These are phyloP conservation scores for Drosophila murphyi DNA, from an alignment of 1,140 invertebrate species.

Conservation along the genomic window DNA sequence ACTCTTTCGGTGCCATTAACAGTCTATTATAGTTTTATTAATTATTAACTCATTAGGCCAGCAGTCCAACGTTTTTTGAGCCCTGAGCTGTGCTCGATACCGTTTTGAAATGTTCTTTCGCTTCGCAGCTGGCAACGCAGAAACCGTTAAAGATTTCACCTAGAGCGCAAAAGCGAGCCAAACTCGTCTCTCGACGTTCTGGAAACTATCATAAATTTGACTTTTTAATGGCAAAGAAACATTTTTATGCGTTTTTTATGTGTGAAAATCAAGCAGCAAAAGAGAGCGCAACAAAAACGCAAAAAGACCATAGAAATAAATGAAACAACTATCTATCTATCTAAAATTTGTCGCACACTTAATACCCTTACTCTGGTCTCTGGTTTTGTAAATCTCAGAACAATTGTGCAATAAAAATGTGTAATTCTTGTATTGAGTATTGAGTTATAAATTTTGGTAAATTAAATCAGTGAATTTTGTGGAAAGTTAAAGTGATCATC, in stretches of 20 bases:
- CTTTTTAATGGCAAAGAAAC: conserved; percentile 80
- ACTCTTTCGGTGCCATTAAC: conserved; percentile 38
- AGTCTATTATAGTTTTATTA: conserved; percentile 45
- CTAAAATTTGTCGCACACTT: not conserved
- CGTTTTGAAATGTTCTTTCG: conserved; percentile 45
- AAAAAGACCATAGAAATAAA: conserved; percentile 45
- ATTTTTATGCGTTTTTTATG: conserved; percentile 75
- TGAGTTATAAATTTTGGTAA: too few species aligned
- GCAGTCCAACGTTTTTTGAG: conserved; percentile 5
- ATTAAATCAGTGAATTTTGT: too few species aligned
- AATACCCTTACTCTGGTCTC: conserved; percentile 7
- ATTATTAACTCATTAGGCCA: conserved; percentile 73
- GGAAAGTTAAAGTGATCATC: too few species aligned
- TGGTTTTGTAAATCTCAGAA: too few species aligned
- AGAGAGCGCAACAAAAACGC: conserved; percentile 30
- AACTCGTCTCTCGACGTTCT: conserved; percentile 25
- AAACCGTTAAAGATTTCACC: conserved; percentile 71
- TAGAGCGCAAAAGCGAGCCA: conserved; percentile 51
- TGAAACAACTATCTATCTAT: conserved; percentile 35
- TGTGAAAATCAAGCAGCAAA: conserved; percentile 75
- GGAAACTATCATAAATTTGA: conserved; percentile 71
- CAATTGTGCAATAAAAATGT: too few species aligned
- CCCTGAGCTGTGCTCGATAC: conserved; percentile 43
- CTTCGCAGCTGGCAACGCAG: conserved; percentile 1
- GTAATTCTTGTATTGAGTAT: too few species aligned